These are phyloP conservation scores for Contarinia nasturtii DNA, from an alignment of 1,140 invertebrate genomes.

Conservation along the genomic window DNA sequence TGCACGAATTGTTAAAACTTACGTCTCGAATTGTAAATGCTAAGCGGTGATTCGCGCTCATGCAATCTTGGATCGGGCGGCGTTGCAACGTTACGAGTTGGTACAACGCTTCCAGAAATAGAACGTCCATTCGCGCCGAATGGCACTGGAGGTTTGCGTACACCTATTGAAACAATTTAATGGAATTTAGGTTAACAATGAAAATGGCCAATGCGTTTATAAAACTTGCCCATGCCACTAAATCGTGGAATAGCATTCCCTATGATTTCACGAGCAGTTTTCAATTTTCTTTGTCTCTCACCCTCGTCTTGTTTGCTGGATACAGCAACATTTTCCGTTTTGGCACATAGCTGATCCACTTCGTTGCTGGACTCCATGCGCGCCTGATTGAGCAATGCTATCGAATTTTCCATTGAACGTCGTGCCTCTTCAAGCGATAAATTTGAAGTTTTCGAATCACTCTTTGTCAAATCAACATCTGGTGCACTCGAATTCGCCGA, in stretches of 20 bases:
- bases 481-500: too few relatives aligned
- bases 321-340: constrained; percentile 20
- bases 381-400: constrained; percentile 23
- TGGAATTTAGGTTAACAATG: not conserved
- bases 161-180: constrained; percentile 1
- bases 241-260: constrained; percentile 28
- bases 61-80: too few relatives aligned
- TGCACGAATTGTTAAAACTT: not conserved
- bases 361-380: constrained; percentile 22
- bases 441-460: constrained; percentile 18
- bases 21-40: not conserved
- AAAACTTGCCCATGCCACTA: constrained; percentile 7
- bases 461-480: constrained; percentile 8
- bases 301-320: constrained; percentile 10
- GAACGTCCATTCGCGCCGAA: constrained; percentile 28
- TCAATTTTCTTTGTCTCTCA: constrained; percentile 28
- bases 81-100: constrained; percentile 2
- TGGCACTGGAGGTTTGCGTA: constrained; percentile 34
- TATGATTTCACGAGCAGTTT: constrained; percentile 34
- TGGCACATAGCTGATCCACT: constrained; percentile 21
- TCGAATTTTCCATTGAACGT: constrained; percentile 26
- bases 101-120: constrained; percentile 22
- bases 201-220: constrained; percentile 21
- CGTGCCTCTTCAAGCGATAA: constrained; percentile 20
- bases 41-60: too few relatives aligned